Evolutionary conservation across 2,888 invertebrate species (phyloP).

Genomic region (Hirtodrosophila cameraria): DNA sequence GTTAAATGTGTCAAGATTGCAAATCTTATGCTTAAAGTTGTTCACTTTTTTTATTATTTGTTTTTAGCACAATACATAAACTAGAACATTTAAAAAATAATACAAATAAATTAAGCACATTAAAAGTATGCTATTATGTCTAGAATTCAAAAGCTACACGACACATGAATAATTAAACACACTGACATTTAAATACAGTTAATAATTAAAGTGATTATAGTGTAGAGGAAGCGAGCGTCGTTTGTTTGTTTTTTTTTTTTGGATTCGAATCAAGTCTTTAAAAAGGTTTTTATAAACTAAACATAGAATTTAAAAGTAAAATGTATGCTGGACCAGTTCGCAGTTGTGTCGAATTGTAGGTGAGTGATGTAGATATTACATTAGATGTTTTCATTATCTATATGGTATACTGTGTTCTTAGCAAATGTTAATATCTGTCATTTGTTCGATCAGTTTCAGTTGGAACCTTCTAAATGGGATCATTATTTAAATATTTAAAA

Average conservation of each 20-base stretch:
- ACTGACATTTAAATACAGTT: conserved; percentile 38
- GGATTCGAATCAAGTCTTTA: conserved; percentile 23
- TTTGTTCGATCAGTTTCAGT: not conserved
- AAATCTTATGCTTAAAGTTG: conserved; percentile 1
- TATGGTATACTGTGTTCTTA: not conserved
- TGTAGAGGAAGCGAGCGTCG: conserved; percentile 53
- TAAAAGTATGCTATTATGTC: conserved; percentile 29
- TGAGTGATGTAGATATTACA: not conserved
- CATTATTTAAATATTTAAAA: too few species aligned
- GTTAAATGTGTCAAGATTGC: conserved; percentile 32
- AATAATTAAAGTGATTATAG: conserved; percentile 29
- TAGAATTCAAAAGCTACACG: conserved; percentile 31
- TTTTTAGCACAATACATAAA: conserved; percentile 9
- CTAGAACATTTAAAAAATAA: conserved; percentile 40
- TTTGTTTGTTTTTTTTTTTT: conserved; percentile 14
- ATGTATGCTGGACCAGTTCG: not conserved
- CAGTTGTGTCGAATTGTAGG: not conserved
- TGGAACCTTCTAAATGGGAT: not conserved
- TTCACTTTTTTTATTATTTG: not conserved
- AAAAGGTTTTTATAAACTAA: conserved; percentile 9
- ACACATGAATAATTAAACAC: conserved; percentile 43
- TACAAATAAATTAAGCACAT: conserved; percentile 59
- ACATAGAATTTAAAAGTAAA: conserved; percentile 9
- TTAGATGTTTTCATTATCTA: not conserved
- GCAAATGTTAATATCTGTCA: conserved; percentile 8